Evolutionary conservation across 92 coral and sea anemone species (phyloP), one percentile per base, ranked within the genome.

Genomic region (Pocillopora grandis): DNA sequence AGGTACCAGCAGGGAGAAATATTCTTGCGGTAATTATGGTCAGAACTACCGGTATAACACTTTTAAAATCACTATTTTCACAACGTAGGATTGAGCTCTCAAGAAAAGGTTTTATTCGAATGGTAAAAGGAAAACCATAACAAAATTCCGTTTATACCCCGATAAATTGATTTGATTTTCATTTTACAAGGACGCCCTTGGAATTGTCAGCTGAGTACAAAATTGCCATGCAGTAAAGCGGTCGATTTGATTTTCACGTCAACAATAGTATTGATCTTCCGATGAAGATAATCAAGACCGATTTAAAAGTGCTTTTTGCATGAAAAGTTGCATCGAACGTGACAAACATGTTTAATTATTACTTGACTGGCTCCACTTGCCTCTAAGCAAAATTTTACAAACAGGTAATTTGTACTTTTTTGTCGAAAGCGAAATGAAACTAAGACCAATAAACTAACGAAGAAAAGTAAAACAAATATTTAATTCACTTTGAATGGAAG

Each of bases 341-440:
- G 57, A 80, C 31, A 21, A 59, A 31, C n/a, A 27, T 68, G 56
- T 68, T 67, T 59, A 80, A 80, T 69, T 66, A 69, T 57, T 76
- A 11, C 67, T 81, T 68, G 49, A 58, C 70, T 42, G 71, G 59
- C 27, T 57, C 58, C 62, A 81, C 71, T 71, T 56, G 31, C 36
- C 69, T 57, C 13, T n/a, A 33, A 70, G 75, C 85, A 3, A 27
- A 7, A 67, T 27, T 13, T 17, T 56, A 75, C 14, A 52, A 48
- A 27, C 23, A 42, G 11, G 5, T 20, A 42, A 10, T 3, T 13
- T 78, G 31, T 6, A 79, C 37, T 35, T 12, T 17, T 23, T 48
- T 68, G 66, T 59, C 69, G 58, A 18, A 77, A 27, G 77, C 12
- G 60, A 81, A 81, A 36, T 55, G 62, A 20, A 59, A 33, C 23